A percentile compares a stretch with the other conserved stretches of the same genome.
Evolutionary conservation across 2,113 vertebrate species (phyloP).

Genomic region (Prunella himalayana): DNA sequence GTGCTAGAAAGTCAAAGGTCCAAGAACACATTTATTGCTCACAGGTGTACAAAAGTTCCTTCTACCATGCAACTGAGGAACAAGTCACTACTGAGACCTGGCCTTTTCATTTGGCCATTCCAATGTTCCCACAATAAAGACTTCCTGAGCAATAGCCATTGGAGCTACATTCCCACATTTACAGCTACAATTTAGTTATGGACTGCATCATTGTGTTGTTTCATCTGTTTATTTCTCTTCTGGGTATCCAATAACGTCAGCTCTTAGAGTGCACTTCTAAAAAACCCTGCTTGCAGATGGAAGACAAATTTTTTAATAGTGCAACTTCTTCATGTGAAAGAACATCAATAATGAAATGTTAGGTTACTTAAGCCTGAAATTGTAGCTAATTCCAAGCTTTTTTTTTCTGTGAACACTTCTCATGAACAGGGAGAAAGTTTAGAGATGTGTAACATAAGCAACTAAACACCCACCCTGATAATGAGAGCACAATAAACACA

Average conservation of each 20-base stretch:
- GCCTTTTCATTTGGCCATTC: not conserved
- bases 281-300: not conserved
- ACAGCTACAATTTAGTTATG: conserved; percentile 1
- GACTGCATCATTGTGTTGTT: not conserved
- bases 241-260: not conserved
- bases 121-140: not conserved
- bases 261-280: not conserved
- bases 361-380: not conserved
- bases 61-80: not conserved
- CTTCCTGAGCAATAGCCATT: not conserved
- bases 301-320: not conserved
- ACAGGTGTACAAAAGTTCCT: not conserved
- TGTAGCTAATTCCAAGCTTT: not conserved
- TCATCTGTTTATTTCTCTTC: not conserved
- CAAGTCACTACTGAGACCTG: not conserved
- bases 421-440: not conserved
- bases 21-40: not conserved
- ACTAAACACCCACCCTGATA: not conserved
- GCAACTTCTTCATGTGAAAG: not conserved
- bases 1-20: not conserved
- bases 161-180: not conserved
- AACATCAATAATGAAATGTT: not conserved
- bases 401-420: not conserved
- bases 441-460: accelerated
- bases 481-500: not conserved